Conservation (phyloP, 2,888 invertebrate genomes). For the Lochmaea crataegi region DNA sequence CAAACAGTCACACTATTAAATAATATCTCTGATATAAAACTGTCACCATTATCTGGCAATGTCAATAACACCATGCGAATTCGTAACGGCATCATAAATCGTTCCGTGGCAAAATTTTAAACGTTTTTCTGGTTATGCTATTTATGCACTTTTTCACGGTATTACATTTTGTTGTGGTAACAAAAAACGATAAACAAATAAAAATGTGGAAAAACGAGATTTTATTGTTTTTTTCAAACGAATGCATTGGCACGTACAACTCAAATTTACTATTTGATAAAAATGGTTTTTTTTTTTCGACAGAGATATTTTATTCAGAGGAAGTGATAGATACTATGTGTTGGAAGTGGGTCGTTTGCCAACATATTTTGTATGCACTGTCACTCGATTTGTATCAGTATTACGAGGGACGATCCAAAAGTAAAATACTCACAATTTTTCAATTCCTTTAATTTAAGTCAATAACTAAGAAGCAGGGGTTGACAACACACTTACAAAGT, state of each 20-base stretch:
- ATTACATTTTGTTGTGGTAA: neutral
- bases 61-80: neutral
- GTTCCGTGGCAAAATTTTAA: neutral
- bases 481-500: too few relatives aligned
- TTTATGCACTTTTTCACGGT: neutral
- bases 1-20: too few relatives aligned
- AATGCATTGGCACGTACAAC: slow-evolving; percentile 10
- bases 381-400: too few relatives aligned
- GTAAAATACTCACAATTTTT: too few relatives aligned
- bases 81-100: neutral
- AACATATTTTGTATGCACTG: too few relatives aligned
- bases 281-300: neutral
- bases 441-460: too few relatives aligned
- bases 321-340: neutral
- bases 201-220: slow-evolving; percentile 3
- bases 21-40: neutral
- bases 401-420: too few relatives aligned
- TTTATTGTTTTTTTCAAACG: neutral
- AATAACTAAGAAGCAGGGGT: too few relatives aligned
- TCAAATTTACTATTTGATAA: neutral
- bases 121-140: slow-evolving; percentile 6
- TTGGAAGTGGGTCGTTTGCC: too few relatives aligned
- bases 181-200: slow-evolving; percentile 8
- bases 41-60: neutral
- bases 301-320: neutral